These are phyloP conservation scores for Silurus aristotelis DNA, from an alignment of 2,797 vertebrate genomes.

Conservation along the genomic window DNA sequence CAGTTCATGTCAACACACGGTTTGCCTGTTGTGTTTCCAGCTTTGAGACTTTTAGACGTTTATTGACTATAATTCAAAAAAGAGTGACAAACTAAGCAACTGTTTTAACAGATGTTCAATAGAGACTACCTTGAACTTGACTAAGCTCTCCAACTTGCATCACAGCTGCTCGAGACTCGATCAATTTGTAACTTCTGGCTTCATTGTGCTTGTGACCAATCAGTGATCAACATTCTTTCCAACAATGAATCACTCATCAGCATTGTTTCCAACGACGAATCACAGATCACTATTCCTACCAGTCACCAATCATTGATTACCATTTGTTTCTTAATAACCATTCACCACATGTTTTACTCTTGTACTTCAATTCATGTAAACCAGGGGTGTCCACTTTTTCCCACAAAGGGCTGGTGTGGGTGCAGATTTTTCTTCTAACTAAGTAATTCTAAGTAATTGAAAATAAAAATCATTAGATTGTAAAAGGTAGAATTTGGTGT, in stretches of 20 bases:
- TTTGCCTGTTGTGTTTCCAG: neutral
- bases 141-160: neutral
- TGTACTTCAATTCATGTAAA: no score
- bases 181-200: no score
- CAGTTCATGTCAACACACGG: neutral
- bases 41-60: neutral
- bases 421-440: no score
- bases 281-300: neutral
- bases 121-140: neutral
- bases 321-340: neutral
- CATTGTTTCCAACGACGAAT: neutral
- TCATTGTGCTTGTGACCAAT: no score
- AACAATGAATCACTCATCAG: neutral
- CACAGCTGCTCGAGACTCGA: neutral
- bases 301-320: neutral
- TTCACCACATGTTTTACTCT: no score
- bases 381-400: no score
- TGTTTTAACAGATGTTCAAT: neutral
- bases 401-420: no score
- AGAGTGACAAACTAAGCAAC: neutral
- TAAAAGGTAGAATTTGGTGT: no score
- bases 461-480: no score
- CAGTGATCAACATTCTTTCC: no score
- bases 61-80: neutral
- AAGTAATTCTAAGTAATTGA: no score